Evolutionary conservation across 2,113 vertebrate species (phyloP).

Genomic region (Ursus arctos): DNA sequence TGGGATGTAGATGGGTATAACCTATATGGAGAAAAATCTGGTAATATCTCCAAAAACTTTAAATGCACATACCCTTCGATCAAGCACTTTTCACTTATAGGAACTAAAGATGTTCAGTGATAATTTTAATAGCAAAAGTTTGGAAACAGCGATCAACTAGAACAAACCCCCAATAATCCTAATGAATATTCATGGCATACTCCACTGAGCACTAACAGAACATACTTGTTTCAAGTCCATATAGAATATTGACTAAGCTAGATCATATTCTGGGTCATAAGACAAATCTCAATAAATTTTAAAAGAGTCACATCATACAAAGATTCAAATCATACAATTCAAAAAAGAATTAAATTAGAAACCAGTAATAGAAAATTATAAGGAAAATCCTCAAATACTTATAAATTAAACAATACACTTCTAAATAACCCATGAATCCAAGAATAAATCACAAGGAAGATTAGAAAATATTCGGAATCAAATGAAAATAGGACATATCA

Average conservation of each 20-base stretch:
- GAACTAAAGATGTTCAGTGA: neutral
- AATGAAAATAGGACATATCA: neutral
- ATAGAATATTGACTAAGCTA: neutral
- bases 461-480: neutral
- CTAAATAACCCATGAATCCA: neutral
- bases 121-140: conserved; percentile 15
- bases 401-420: conserved; percentile 32
- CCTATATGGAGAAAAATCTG: neutral
- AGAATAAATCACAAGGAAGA: neutral
- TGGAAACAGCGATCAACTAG: neutral
- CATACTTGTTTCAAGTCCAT: neutral
- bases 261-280: neutral
- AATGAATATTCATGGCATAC: conserved; percentile 5
- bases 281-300: conserved; percentile 33
- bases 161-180: neutral
- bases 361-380: conserved; percentile 18
- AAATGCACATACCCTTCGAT: neutral
- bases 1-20: neutral
- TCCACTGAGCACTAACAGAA: neutral
- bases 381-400: neutral
- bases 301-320: neutral
- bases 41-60: neutral
- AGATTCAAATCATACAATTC: neutral
- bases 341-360: conserved; percentile 48
- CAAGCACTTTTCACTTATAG: neutral